Evolutionary conservation across 1,140 invertebrate genomes (phyloP), one percentile per base, ranked within the genome.

Genomic region (Pseudomyrmex concolor): DNA sequence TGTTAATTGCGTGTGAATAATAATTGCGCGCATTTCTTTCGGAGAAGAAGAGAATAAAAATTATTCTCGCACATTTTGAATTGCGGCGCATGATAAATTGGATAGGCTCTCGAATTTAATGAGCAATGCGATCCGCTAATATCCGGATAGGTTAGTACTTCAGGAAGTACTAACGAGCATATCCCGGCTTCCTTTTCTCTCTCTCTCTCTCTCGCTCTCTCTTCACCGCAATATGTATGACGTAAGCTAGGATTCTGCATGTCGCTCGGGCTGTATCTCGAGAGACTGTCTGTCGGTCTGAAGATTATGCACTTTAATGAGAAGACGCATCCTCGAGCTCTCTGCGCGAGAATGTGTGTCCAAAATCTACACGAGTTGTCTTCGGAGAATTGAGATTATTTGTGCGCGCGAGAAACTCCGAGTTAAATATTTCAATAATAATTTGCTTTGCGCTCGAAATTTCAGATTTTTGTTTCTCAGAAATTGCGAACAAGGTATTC

Each of bases 291-390:
- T 82, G 55, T 72, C 68, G 43, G n/a, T 43, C 34, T 63, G 78
- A 82, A 82, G 78, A 82, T 82, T 73, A 82, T 82, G 60, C 78
- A 82, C 68, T 74, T 82, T 82, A 82, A 82, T 82, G 78, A 82
- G 71, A 70, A 81, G 68, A 25, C 34, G 34, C 12, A 51, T 25
- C 59, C 50, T 82, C 13, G 50, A 17, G 48, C 51, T 12, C 25
- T 48, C 50, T 43, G 19, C 62, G 34, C 34, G 34, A 34, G 34
- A 34, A 34, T 34, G 76, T 72, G 48, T 73, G 55, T 72, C n/a
- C 54, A 62, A 81, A 82, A 82, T 57, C 51, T 64, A 63, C 10
- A 63, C 10, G 48, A 82, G 70, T 62, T 45, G 45, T 74, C 72
- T 73, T 71, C 15, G 17, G 78, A 73, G 68, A 72, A 22, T 82